Evolutionary conservation across 2,113 vertebrate genomes (phyloP), one percentile per base, ranked within the genome.

Genomic region (Thomomys bottae): DNA sequence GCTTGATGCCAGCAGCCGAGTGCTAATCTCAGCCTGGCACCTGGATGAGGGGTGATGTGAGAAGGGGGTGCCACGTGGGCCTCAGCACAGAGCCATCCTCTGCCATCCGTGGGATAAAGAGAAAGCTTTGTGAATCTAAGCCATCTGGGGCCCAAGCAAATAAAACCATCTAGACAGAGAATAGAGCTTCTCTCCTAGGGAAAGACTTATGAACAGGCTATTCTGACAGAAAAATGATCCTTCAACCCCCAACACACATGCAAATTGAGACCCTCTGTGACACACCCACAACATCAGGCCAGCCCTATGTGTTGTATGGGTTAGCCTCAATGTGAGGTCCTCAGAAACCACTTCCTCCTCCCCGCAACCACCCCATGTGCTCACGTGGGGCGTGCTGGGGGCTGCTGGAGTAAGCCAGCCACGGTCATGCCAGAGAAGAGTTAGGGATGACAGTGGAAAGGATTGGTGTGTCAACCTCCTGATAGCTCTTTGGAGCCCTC

Each of bases 211-310:
- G 82, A 81, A 88, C 57, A 80, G 18, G 24, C 49, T 63, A 38
- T 45, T 85, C 73, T 92, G 36, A 76, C 78, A 20, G 38, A 75
- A 71, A 70, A 94, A n/a, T 72, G 61, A 9, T 45, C 4, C 67
- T 34, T 7, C 36, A 2, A n/a, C 18, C 54, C 23, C 76, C 34
- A 32, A 17, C 3, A 28, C 18, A 5, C 9, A 32, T 3, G 49
- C 79, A n/a, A 54, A 61, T 18, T 40, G 5, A 75, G 49, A 66
- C 28, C n/a, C 26, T 30, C 21, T 30, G n/a, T n/a, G n/a, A n/a
- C n/a, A n/a, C n/a, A n/a, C n/a, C n/a, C n/a, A n/a, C n/a, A n/a
- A n/a, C n/a, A n/a, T n/a, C n/a, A n/a, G n/a, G n/a, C n/a, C n/a
- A n/a, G n/a, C n/a, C n/a, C n/a, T n/a, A n/a, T 30, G 18, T 17